A percentile compares a stretch with the other conserved stretches of the same genome.
These are phyloP conservation scores for Lymantria monacha DNA, from an alignment of 2,888 invertebrate genomes.

Conservation along the genomic window DNA sequence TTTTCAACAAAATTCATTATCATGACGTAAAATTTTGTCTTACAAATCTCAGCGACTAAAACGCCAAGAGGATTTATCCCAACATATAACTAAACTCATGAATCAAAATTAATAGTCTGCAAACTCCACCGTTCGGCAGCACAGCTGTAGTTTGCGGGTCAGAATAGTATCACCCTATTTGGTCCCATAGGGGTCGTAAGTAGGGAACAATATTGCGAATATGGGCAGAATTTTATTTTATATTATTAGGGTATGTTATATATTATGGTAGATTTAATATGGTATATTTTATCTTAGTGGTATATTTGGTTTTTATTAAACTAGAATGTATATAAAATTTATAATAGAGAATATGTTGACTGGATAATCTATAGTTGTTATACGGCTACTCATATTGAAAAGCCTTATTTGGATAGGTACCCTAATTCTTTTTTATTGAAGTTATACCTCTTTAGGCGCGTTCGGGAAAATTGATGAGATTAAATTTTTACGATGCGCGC, in stretches of 20 bases:
- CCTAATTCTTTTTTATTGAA: no score
- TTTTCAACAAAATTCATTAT: neutral
- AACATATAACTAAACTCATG: neutral
- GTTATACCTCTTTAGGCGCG: no score
- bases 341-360: no score
- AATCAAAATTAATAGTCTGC: constrained; percentile 4
- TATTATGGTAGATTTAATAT: no score
- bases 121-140: neutral
- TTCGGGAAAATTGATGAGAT: no score
- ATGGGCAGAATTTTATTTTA: neutral
- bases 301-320: no score
- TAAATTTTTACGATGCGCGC: no score
- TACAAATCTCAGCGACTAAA: neutral
- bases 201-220: neutral
- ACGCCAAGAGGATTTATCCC: neutral
- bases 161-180: neutral
- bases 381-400: no score
- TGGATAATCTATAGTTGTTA: no score
- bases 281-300: no score
- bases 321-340: no score
- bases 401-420: no score
- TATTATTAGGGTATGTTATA: neutral
- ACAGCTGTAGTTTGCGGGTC: constrained; percentile 1
- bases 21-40: neutral
- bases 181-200: constrained; percentile 1